Conservation (phyloP, 1,140 invertebrate genomes). For the Macrotrachela quadricornifera region DNA sequence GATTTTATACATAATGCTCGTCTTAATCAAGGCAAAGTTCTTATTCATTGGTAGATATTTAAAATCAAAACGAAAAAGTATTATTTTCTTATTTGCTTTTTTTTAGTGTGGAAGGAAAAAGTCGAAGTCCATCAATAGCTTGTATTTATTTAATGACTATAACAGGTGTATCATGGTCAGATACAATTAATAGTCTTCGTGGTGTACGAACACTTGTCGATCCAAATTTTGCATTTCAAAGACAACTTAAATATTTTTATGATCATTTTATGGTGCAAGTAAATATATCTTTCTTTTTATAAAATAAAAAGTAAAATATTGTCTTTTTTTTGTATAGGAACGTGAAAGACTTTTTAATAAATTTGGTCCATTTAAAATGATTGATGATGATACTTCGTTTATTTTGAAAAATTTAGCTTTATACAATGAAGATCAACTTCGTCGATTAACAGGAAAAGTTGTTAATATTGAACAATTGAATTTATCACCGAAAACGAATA, state of each 20-base stretch:
- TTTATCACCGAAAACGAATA: too few relatives aligned
- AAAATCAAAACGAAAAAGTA: not conserved
- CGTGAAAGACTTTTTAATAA: too few relatives aligned
- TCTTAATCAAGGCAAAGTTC: slow-evolving; percentile 61
- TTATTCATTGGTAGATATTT: slow-evolving; percentile 68
- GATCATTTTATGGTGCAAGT: too few relatives aligned
- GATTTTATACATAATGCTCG: slow-evolving; percentile 82
- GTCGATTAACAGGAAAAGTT: too few relatives aligned
- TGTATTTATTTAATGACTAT: slow-evolving; percentile 85
- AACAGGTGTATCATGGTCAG: slow-evolving; percentile 65
- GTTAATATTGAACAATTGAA: too few relatives aligned
- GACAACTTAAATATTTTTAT: slow-evolving; percentile 63
- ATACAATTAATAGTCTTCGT: slow-evolving; percentile 70
- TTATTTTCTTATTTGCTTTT: slow-evolving; percentile 3
- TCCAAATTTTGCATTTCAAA: slow-evolving; percentile 80
- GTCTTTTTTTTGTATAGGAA: too few relatives aligned
- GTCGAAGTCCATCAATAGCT: slow-evolving; percentile 73
- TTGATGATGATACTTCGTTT: too few relatives aligned
- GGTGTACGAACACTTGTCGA: slow-evolving; percentile 70
- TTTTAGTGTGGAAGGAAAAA: slow-evolving; percentile 71
- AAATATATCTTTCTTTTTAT: too few relatives aligned
- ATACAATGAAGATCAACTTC: too few relatives aligned
- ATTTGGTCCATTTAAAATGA: too few relatives aligned
- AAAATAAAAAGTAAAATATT: too few relatives aligned
- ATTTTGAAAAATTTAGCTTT: too few relatives aligned